Percentiles rank a stretch among this genome's conserved stretches.
phyloP scores from a whole-genome alignment of 2,888 invertebrate species.

The Trachelus stipa region DNA sequence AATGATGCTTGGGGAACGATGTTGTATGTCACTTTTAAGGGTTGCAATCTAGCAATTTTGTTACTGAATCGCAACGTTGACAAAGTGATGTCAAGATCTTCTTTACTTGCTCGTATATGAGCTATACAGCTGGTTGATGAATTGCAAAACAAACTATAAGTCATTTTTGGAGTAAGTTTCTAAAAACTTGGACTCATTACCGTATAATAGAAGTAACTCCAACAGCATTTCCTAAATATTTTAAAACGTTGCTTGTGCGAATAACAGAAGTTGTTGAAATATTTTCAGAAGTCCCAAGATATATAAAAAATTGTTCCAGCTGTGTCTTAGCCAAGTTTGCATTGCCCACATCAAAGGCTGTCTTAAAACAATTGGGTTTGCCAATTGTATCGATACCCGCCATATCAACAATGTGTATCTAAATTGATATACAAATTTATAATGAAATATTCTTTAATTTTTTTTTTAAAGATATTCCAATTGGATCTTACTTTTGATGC shows the following conservation, averaged over 20 bases:
- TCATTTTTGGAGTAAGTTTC: conserved; percentile 12
- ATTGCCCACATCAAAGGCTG: conserved; percentile 54
- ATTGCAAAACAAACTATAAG: conserved; percentile 10
- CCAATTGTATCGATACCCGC: conserved; percentile 63
- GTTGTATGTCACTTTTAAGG: conserved; percentile 35
- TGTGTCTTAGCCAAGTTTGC: conserved; percentile 65
- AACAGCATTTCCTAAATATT: conserved; percentile 60
- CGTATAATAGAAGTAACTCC: conserved; percentile 57
- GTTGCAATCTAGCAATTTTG: conserved; percentile 35
- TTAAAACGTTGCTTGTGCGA: conserved; percentile 59
- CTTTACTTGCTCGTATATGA: conserved; percentile 58
- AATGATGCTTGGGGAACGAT: conserved; percentile 43
- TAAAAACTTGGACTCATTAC: conserved; percentile 41
- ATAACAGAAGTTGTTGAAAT: conserved; percentile 41
- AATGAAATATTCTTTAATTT: neutral
- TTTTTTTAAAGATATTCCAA: conserved; percentile 18
- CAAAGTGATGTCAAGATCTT: conserved; percentile 58
- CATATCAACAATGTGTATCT: conserved; percentile 67
- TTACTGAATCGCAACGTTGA: conserved; percentile 65
- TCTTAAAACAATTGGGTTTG: conserved; percentile 54
- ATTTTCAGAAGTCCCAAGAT: conserved; percentile 44
- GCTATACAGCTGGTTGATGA: conserved; percentile 60
- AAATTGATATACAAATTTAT: conserved; percentile 13
- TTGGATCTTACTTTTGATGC: conserved; percentile 48
- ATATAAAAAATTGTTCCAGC: conserved; percentile 61